Conservation (phyloP, 2,888 invertebrate genomes). For the Drosophila nr. perissopoda region DNA sequence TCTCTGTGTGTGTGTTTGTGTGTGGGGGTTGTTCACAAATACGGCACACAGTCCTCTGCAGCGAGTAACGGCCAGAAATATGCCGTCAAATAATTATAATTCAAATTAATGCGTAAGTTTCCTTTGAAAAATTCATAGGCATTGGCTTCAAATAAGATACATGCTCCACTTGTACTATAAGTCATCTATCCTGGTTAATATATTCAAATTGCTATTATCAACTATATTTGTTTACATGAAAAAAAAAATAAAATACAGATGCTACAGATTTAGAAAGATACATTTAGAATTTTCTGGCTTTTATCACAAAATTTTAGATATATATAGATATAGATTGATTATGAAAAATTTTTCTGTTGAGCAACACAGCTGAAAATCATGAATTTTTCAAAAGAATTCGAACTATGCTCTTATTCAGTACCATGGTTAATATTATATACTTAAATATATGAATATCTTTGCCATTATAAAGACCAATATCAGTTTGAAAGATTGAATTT, state of each 20-base stretch:
- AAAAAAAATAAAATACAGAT: neutral
- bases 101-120: constrained; percentile 15
- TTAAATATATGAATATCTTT: no score
- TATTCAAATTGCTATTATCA: neutral
- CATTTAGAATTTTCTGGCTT: no score
- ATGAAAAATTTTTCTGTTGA: no score
- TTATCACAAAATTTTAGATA: no score
- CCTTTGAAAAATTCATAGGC: constrained; percentile 1
- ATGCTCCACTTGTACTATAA: neutral
- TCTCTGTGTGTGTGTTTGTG: neutral
- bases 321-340: neutral
- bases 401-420: neutral
- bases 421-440: neutral
- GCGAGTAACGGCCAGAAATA: neutral
- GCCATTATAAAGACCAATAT: no score
- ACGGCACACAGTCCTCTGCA: neutral
- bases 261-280: neutral
- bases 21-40: neutral
- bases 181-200: neutral
- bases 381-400: neutral
- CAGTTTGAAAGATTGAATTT: no score
- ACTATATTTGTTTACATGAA: neutral
- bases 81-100: constrained; percentile 2
- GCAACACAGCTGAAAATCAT: neutral
- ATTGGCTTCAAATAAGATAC: neutral